A percentile compares a stretch with the other conserved stretches of the same genome.
phyloP scores from a whole-genome alignment of 1,140 invertebrate genomes.

The Philaenus spumarius region DNA sequence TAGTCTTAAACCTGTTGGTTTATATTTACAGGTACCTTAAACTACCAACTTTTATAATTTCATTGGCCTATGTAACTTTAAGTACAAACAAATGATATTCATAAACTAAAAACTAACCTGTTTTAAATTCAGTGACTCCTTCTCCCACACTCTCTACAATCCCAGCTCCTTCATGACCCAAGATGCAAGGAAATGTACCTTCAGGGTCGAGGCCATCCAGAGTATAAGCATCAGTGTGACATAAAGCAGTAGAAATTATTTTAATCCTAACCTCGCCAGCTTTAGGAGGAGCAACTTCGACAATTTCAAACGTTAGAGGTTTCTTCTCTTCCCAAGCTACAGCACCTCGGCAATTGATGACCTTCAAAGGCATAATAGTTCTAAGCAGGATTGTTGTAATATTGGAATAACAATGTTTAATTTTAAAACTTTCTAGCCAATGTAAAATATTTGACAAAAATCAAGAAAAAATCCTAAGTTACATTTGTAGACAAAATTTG shows the following conservation, averaged over 20 bases:
- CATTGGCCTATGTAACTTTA: too few species aligned
- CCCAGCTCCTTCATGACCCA: slow-evolving; percentile 93
- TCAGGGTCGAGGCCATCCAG: slow-evolving; percentile 88
- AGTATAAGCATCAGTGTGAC: slow-evolving; percentile 96
- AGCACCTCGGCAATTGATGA: slow-evolving; percentile 84
- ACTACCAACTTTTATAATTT: too few species aligned
- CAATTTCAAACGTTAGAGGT: slow-evolving; percentile 78
- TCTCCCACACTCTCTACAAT: slow-evolving; percentile 94
- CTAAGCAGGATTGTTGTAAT: too few species aligned
- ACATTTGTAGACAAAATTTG: too few species aligned
- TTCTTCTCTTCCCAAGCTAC: slow-evolving; percentile 87
- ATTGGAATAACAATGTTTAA: too few species aligned
- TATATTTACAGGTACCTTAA: too few species aligned
- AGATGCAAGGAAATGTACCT: slow-evolving; percentile 85
- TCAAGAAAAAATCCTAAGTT: too few species aligned
- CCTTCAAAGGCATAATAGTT: too few species aligned
- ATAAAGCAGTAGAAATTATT: slow-evolving; percentile 83
- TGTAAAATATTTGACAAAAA: too few species aligned
- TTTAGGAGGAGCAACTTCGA: slow-evolving; percentile 93
- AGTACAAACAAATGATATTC: too few species aligned
- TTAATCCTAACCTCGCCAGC: slow-evolving; percentile 71
- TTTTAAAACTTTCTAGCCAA: too few species aligned
- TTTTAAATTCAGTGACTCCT: slow-evolving; percentile 80
- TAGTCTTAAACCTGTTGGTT: too few species aligned
- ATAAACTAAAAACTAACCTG: slow-evolving; percentile 55